Base-by-base conservation (phyloP, 2,888 invertebrate species). In the Zaprionus bogoriensis region DNA sequence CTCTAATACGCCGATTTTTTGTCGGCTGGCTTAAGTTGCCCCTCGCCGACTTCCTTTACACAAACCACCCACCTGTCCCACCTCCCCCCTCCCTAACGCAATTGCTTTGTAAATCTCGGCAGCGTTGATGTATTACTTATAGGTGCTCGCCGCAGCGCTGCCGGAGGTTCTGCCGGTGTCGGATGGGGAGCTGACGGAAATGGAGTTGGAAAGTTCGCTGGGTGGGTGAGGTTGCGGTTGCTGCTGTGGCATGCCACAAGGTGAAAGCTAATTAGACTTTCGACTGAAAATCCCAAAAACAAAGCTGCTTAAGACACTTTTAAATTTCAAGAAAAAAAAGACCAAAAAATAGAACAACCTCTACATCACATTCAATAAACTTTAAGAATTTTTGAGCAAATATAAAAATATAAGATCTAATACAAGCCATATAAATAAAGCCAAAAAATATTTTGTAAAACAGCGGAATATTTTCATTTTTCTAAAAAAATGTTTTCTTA, bases 201-300 rank as follows among this genome's bases (percentile, higher is more conserved):
- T 62, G 68, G 32, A 67, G 58, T 68, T 77, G 44, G 52, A 36
- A 63, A 67, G 51, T 63, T 80, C n/a, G 42, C 42, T 61, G n/a
- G 5, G 28, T 22, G 20, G 41, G 28, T 51, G 51, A n/a, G 50
- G 53, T 45, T 58, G 57, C 12, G 25, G 67, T 23, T 45, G 48
- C 9, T 28, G 63, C 20, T 42, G 71, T 42, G 84, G 78, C 61
- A 23, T 44, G 67, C 86, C 86, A 44, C 86, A 74, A 79, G 74
- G 80, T 68, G 71, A 83, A 77, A 86, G 80, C 80, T 80, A 85
- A 80, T 80, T 80, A 80, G 77, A 62, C 59, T 67, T 65, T 67
- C 59, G 68, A 52, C 80, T 71, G 74, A 68, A 79, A 82, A 65
- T 6, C 38, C 44, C 65, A 74, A 53, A 65, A 70, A 76, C 71